Evolutionary conservation across 2,113 vertebrate genomes (phyloP).

Genomic region (Cacatua alba): DNA sequence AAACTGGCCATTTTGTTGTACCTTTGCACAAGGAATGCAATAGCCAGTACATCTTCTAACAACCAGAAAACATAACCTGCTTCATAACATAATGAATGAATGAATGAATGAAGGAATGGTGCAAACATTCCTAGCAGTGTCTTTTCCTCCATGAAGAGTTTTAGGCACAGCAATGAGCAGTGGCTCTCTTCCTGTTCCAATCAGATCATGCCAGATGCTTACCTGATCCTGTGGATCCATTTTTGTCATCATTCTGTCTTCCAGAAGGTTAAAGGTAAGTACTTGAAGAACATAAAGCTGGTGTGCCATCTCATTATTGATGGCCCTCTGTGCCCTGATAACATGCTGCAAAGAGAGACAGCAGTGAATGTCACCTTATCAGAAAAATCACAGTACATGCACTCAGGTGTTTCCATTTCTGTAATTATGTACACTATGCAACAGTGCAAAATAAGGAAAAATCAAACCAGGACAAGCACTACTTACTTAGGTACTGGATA

Average conservation of each 20-base stretch:
- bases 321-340: conserved; percentile 89
- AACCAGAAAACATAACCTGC: background rate
- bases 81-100: background rate
- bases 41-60: background rate
- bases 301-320: conserved; percentile 98
- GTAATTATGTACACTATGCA: background rate
- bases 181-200: background rate
- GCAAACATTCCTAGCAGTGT: background rate
- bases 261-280: conserved; percentile 95
- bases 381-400: background rate
- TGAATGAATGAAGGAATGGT: background rate
- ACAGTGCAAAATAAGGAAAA: background rate
- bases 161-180: background rate
- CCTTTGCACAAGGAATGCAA: background rate
- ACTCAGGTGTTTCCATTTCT: background rate
- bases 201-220: background rate
- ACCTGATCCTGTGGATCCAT: conserved; percentile 99
- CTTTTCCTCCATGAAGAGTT: background rate
- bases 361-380: background rate
- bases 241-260: conserved; percentile 99
- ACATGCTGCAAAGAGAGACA: conserved; percentile 80
- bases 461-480: background rate
- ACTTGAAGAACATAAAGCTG: conserved; percentile 97
- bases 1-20: background rate
- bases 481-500: background rate